A percentile compares a stretch with the other conserved stretches of the same genome.
phyloP scores from a whole-genome alignment of 1,140 invertebrate species.

The Nebria ingens region DNA sequence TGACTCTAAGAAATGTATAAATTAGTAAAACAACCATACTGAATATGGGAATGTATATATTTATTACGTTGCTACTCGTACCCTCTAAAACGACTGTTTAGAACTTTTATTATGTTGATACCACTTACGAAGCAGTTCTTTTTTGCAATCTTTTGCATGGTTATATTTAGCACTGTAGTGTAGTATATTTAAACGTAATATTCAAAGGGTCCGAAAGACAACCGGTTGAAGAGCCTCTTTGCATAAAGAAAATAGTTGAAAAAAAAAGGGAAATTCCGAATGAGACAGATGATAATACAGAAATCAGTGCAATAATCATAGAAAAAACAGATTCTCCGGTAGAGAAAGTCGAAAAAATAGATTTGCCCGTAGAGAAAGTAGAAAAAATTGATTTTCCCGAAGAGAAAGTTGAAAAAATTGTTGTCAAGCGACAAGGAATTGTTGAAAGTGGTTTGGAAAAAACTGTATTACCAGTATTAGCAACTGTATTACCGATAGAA shows the following conservation, averaged over 20 bases:
- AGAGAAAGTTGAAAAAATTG: neutral
- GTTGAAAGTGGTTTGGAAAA: no score
- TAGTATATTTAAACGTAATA: slow-evolving; percentile 4
- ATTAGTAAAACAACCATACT: no score
- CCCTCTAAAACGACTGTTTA: no score
- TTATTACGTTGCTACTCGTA: no score
- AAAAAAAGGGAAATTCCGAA: no score
- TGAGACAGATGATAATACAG: no score
- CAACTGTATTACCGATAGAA: no score
- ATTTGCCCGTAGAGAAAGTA: neutral
- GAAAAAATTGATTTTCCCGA: neutral
- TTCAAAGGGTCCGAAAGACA: neutral
- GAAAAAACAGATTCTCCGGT: neutral
- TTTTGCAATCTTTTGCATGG: slow-evolving; percentile 3
- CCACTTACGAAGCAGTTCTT: neutral
- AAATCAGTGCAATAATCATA: neutral
- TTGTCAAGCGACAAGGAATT: neutral
- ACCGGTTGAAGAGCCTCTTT: neutral
- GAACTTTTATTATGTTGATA: no score
- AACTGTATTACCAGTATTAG: no score
- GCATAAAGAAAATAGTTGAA: neutral
- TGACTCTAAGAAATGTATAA: no score
- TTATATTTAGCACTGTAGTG: slow-evolving; percentile 4
- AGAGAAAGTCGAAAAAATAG: neutral
- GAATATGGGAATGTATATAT: no score